Evolutionary conservation across 2,797 vertebrate genomes (phyloP).

Genomic region (Hippopotamyrus pictus): DNA sequence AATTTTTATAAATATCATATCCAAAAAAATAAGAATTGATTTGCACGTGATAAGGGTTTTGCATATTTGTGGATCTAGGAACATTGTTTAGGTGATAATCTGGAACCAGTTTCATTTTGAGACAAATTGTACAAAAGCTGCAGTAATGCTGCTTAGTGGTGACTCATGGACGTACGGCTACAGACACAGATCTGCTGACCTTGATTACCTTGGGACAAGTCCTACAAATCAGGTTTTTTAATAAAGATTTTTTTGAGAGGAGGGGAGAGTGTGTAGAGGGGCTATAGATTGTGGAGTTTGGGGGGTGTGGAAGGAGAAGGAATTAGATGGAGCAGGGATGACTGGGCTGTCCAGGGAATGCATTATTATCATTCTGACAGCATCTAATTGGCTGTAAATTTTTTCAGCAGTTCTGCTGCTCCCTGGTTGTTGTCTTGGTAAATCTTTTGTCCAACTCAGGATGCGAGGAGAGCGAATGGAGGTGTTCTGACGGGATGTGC

Average conservation of each 20-base stretch:
- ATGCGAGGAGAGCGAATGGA: conserved; percentile 53
- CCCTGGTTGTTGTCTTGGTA: not conserved
- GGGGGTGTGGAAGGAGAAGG: not conserved
- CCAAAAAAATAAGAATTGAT: not conserved
- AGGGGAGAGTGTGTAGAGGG: not conserved
- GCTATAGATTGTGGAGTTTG: not conserved
- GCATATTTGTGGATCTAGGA: not conserved
- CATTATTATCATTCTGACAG: not conserved
- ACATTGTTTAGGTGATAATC: not conserved
- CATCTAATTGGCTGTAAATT: not conserved
- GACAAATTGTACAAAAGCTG: not conserved
- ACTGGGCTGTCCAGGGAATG: not conserved
- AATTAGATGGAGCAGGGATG: not conserved
- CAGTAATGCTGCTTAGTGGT: not conserved
- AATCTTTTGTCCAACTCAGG: conserved; percentile 34
- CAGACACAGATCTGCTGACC: not conserved
- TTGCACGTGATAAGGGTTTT: not conserved
- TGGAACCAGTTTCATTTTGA: not conserved
- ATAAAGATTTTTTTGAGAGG: not conserved
- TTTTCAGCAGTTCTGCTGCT: not conserved
- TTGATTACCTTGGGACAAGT: not conserved
- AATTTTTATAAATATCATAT: not conserved
- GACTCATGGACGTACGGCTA: not conserved
- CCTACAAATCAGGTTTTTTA: not conserved
- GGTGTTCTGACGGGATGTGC: conserved; percentile 56